Evolutionary conservation across 2,888 invertebrate species (phyloP), one percentile per base, ranked within the genome.

Genomic region (Parnassius mnemosyne): DNA sequence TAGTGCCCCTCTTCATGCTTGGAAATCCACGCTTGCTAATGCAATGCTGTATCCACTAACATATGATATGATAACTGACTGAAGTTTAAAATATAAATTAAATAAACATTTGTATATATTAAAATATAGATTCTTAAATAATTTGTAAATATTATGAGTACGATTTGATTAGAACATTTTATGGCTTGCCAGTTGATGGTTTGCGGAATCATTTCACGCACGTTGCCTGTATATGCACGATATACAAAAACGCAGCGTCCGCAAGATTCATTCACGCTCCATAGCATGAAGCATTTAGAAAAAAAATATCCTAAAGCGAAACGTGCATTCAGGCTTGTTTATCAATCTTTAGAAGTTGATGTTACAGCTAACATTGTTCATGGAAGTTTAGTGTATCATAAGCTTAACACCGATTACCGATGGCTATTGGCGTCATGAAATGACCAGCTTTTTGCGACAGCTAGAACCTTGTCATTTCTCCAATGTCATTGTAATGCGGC

Each of bases 41-140:
- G 90, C 90, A 87, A 83, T 65, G 89, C 89, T 86, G 77, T 76
- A 69, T 76, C 71, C 67, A 85, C 81, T 87, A 82, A 76, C 75
- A 65, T 67, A 60, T 51, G 66, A 56, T 59, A 47, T 62, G 43
- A 13, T 49, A 41, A 61, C 41, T 41, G 3, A 25, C 41, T 53
- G 10, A 43, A 11, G 16, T 20, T 34, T 13, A 20, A 41, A 59
- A 56, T 51, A 58, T 7, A n/a, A 34, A 7, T 7, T 34, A 43
- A 43, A 43, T 43, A 43, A 43, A 11, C 43, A 13, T 52, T 47
- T 63, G 52, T 63, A 59, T 34, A 59, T 59, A 34, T 41, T 11
- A 52, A 13, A 20, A 46, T n/a, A 42, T 10, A 12, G 46, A 3
- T 34, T 20, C 12, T 59, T 46, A n/a, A 41, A 47, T 16, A 53